These are phyloP conservation scores for Porites lutea DNA, from an alignment of 64 coral and sea anemone genomes.

Conservation along the genomic window DNA sequence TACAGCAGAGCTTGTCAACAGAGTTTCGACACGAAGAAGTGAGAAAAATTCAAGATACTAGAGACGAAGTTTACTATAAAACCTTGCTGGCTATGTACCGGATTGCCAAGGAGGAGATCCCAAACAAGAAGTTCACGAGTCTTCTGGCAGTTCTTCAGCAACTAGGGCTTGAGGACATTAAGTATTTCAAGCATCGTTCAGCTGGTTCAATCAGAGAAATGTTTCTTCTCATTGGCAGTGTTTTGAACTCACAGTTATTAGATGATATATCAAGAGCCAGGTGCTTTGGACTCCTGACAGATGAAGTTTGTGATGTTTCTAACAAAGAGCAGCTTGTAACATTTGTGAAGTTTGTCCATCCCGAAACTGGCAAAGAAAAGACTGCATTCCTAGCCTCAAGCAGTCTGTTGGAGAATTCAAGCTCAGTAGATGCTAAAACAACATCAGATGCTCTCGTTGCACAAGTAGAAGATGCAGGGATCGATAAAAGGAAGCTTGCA, in stretches of 20 bases:
- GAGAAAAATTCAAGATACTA: conserved; percentile 30
- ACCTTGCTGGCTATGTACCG: conserved; percentile 64
- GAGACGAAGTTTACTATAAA: conserved; percentile 65
- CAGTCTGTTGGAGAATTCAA: conserved; percentile 28
- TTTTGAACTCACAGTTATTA: conserved; percentile 41
- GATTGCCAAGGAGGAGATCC: conserved; percentile 62
- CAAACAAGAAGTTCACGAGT: conserved; percentile 67
- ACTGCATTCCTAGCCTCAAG: conserved; percentile 10
- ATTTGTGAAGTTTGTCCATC: conserved; percentile 43
- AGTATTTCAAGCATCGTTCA: conserved; percentile 67
- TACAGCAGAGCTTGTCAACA: conserved; percentile 33
- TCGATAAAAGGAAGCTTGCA: conserved; percentile 55
- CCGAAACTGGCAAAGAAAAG: conserved; percentile 23
- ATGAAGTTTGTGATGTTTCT: conserved; percentile 50
- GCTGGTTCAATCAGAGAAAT: conserved; percentile 65
- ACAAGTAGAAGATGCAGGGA: conserved; percentile 37
- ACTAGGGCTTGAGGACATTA: conserved; percentile 45
- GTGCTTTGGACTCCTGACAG: conserved; percentile 38
- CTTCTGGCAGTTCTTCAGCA: conserved; percentile 41
- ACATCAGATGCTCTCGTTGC: conserved; percentile 46
- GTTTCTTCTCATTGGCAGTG: conserved; percentile 61
- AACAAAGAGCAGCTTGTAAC: conserved; percentile 61
- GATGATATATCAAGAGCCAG: conserved; percentile 13
- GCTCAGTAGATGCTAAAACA: conserved; percentile 60
- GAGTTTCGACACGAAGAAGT: conserved; percentile 36